These are phyloP conservation scores for Ladona fulva DNA, from an alignment of 1,140 invertebrate genomes.

Conservation along the genomic window DNA sequence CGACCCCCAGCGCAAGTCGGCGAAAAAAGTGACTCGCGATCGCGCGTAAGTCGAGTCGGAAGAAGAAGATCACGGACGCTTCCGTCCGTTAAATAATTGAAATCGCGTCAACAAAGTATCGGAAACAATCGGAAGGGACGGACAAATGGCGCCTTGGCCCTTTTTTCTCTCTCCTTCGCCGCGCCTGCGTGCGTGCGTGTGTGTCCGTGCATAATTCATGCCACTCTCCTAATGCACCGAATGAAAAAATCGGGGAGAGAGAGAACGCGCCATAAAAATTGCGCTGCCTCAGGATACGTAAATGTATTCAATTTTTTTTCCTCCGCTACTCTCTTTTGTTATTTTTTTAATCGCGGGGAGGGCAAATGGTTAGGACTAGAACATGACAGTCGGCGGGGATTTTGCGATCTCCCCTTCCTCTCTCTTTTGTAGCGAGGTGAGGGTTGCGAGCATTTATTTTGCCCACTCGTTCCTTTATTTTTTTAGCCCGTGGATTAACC, in stretches of 20 bases:
- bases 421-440: neutral
- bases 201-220: neutral
- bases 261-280: neutral
- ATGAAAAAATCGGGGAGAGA: constrained; percentile 9
- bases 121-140: no score
- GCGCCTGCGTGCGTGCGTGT: neutral
- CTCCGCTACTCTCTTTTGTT: constrained; percentile 4
- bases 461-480: neutral
- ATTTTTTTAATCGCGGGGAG: constrained; percentile 5
- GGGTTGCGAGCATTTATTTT: neutral
- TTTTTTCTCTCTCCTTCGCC: no score
- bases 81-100: no score
- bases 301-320: constrained; percentile 10
- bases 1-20: no score
- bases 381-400: constrained; percentile 1
- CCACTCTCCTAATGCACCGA: neutral
- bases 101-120: no score
- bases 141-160: no score
- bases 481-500: constrained; percentile 4
- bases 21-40: no score
- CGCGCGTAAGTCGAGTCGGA: no score
- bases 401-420: neutral
- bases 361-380: constrained; percentile 4
- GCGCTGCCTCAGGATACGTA: neutral
- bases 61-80: no score